Percentiles rank a stretch among this genome's conserved stretches.
phyloP scores from a whole-genome alignment of 1,140 invertebrate genomes.

The Tetramorium simillimum region DNA sequence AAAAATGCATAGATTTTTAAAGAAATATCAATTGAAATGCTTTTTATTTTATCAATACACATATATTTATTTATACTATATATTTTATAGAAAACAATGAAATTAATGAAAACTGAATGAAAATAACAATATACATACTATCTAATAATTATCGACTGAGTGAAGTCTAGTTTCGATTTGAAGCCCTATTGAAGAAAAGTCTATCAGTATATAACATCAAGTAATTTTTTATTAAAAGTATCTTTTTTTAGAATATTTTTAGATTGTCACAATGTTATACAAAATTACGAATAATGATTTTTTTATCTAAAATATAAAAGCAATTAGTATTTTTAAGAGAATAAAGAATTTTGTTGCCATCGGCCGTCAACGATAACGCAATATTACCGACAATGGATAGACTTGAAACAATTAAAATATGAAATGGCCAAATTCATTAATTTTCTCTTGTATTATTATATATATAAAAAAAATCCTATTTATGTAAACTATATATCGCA shows the following conservation, averaged over 20 bases:
- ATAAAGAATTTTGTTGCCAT: constrained; percentile 37
- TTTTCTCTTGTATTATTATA: background rate
- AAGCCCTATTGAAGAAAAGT: background rate
- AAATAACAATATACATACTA: background rate
- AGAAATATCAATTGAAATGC: background rate
- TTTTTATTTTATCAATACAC: background rate
- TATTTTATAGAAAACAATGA: background rate
- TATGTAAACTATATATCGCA: background rate
- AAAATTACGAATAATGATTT: background rate
- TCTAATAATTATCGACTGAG: constrained; percentile 47
- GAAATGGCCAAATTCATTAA: background rate
- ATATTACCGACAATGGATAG: constrained; percentile 61
- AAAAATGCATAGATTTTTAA: background rate
- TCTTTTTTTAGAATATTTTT: background rate
- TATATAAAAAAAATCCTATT: background rate
- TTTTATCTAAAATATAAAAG: background rate
- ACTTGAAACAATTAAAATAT: background rate
- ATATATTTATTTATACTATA: background rate
- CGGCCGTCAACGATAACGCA: constrained; percentile 51
- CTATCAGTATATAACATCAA: background rate
- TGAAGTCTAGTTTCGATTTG: constrained; percentile 7
- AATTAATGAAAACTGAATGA: background rate
- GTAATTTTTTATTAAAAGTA: background rate
- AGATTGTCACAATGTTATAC: background rate
- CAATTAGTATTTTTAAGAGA: background rate